These are phyloP conservation scores for Leptopterna dolabrata DNA, from an alignment of 2,888 invertebrate species.

Conservation along the genomic window DNA sequence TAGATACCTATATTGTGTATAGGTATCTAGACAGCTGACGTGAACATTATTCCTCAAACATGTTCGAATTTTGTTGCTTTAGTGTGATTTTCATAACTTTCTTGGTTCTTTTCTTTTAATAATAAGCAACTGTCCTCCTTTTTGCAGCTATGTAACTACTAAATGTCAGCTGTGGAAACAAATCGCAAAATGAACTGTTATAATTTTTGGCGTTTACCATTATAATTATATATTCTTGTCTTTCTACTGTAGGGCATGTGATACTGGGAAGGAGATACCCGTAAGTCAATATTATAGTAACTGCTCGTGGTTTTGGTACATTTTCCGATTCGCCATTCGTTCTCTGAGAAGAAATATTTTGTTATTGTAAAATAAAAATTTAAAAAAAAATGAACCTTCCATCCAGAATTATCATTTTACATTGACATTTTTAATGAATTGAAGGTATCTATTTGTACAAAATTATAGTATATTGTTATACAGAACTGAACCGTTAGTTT, in stretches of 20 bases:
- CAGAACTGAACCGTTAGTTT: not conserved
- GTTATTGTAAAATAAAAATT: not conserved
- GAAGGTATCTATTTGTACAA: conserved; percentile 42
- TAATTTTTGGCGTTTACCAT: conserved; percentile 4
- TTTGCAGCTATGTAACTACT: not conserved
- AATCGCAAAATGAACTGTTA: not conserved
- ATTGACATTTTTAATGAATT: conserved; percentile 22
- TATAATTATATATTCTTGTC: conserved; percentile 1
- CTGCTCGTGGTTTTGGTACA: not conserved
- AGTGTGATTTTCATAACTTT: conserved; percentile 1
- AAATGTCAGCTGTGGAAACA: not conserved
- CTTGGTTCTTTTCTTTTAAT: too few relatives aligned
- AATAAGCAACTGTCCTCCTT: too few relatives aligned
- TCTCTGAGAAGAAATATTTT: conserved; percentile 6
- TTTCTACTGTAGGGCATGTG: conserved; percentile 11
- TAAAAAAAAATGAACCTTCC: not conserved
- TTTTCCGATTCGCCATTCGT: not conserved
- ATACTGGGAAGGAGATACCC: not conserved
- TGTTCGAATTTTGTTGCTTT: not conserved
- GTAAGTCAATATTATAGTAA: not conserved
- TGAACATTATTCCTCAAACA: not conserved
- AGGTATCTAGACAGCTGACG: not conserved
- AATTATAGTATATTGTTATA: conserved; percentile 42
- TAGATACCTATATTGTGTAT: too few relatives aligned
- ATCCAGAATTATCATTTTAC: conserved; percentile 23